Evolutionary conservation across 1,140 invertebrate genomes (phyloP), one percentile per base, ranked within the genome.

Genomic region (Ctenoplectra terminalis): DNA sequence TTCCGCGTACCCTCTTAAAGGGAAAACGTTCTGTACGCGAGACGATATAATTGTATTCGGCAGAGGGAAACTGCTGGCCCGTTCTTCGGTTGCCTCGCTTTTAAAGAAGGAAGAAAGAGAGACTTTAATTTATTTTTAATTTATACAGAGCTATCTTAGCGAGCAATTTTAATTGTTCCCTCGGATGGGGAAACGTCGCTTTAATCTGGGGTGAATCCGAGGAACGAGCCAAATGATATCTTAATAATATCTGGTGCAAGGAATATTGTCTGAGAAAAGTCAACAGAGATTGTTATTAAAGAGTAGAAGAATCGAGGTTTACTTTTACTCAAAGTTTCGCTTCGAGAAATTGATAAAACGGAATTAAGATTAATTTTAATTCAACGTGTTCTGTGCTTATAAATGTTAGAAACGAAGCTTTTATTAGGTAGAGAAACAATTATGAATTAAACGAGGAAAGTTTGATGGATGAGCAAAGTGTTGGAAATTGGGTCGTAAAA

Each of bases 151-250:
- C 89, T 88, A 87, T 88, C 84, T 88, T 73, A 64, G 76, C 69
- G 84, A 84, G 82, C 84, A 89, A 90, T 91, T 91, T 91, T 90
- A 91, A 92, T 92, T 90, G 87, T 81, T 82, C 40, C 40, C 31
- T 46, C 34, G 6, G 37, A 31, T 17, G 26, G 23, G 17, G 46
- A 64, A 58, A 74, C 69, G 71, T 64, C 83, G 76, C 81, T 87
- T 86, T 84, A 84, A 52, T 70, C 48, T 6, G 29, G 7, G 23
- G 84, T 86, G 37, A 56, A 63, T 64, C 46, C 7, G 26, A 50
- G 23, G 56, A 46, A 54, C 8, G 20, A 20, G 29, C 9, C 17
- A 8, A 63, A 40, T 43, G 52, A 60, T 61, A 17, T 54, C 50
- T 70, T 70, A 70, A 54, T 26, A 20, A 31, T 50, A 50, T 40